Conservation (phyloP, 2,113 vertebrate species). For the Chamaetylas fuelleborni region DNA sequence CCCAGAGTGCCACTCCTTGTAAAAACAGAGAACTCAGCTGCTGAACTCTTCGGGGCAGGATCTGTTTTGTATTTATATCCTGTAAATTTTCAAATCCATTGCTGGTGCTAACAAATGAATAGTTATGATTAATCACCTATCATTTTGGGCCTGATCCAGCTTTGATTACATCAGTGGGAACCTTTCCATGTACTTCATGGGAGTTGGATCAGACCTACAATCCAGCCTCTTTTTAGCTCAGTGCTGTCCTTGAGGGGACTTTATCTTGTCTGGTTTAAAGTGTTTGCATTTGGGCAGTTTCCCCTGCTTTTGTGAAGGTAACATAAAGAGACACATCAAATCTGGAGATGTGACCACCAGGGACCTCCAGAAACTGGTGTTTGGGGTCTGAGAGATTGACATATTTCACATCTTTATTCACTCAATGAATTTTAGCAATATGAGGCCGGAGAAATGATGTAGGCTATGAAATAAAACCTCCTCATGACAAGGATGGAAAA, state of each 20-base stretch:
- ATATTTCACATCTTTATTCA: background rate
- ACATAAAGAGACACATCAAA: background rate
- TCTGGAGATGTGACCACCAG: background rate
- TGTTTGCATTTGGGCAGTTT: background rate
- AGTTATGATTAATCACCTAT: constrained; percentile 26
- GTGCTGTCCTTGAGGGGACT: background rate
- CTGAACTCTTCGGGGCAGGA: background rate
- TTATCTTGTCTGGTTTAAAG: background rate
- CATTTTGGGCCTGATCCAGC: constrained; percentile 11
- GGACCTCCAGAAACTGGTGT: background rate
- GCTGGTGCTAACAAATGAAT: constrained; percentile 50
- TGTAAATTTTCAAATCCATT: constrained; percentile 12
- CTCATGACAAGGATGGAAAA: background rate
- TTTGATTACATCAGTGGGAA: constrained; percentile 43
- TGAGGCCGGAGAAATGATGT: background rate
- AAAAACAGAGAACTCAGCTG: constrained; percentile 9
- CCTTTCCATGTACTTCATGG: background rate
- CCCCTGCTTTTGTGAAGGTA: background rate
- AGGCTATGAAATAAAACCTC: background rate
- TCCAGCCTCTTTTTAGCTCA: background rate
- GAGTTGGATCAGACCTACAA: constrained; percentile 19
- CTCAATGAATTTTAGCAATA: background rate
- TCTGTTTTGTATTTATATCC: constrained; percentile 35
- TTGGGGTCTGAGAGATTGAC: background rate
- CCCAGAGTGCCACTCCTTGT: background rate